Evolutionary conservation across 2,888 invertebrate genomes (phyloP).

Genomic region (Lepetodrilus schrolli): DNA sequence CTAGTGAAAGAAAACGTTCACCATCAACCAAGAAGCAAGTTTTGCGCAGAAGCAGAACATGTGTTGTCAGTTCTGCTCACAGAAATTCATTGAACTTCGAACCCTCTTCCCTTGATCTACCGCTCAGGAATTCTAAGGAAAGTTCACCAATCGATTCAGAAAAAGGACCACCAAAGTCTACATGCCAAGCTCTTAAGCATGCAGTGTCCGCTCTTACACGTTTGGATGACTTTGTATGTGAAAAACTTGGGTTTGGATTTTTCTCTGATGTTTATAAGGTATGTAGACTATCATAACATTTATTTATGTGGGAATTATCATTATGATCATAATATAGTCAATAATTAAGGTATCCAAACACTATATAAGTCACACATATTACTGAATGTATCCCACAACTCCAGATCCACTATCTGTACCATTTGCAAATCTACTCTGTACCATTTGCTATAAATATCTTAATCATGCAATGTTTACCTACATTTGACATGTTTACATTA

Average conservation of each 20-base stretch:
- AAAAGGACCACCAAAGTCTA: constrained; percentile 75
- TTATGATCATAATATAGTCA: no score
- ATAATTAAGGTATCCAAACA: no score
- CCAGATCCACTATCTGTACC: no score
- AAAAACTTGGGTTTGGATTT: constrained; percentile 95
- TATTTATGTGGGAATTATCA: no score
- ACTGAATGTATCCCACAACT: no score
- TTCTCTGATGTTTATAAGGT: constrained; percentile 99
- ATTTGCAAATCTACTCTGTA: no score
- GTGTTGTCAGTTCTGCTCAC: constrained; percentile 2
- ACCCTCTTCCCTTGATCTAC: neutral
- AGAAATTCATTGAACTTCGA: constrained; percentile 20
- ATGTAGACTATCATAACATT: no score
- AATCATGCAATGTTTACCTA: no score
- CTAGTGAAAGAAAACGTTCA: neutral
- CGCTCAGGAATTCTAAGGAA: constrained; percentile 12
- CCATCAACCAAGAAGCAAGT: constrained; percentile 15
- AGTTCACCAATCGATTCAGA: constrained; percentile 30
- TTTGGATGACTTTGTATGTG: constrained; percentile 93
- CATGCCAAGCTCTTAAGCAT: constrained; percentile 91
- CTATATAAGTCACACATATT: no score
- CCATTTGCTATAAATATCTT: no score
- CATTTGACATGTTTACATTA: no score
- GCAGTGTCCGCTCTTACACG: constrained; percentile 93
- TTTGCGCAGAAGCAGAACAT: constrained; percentile 29